A percentile compares a stretch with the other conserved stretches of the same genome.
Conservation (phyloP, 53 echinoderm and acorn worm species). For the Luidia sarsii region DNA sequence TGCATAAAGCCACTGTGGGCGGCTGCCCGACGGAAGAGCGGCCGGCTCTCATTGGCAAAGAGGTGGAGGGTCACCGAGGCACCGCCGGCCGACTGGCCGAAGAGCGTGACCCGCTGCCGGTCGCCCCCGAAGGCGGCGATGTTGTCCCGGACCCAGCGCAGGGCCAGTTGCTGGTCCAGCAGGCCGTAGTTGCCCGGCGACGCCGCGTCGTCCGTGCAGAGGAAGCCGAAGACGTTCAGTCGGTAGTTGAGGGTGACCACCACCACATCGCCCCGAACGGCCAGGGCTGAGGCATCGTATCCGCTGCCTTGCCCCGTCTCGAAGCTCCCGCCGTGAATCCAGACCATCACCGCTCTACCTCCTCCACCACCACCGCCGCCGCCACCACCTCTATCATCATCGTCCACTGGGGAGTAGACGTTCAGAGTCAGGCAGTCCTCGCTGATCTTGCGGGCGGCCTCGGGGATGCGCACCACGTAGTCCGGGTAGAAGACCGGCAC, state of each 20-base stretch:
- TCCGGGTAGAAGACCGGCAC: slow-evolving; percentile 57
- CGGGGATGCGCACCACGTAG: slow-evolving; percentile 53
- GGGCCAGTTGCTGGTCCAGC: slow-evolving; percentile 60
- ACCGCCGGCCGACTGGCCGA: slow-evolving; percentile 61
- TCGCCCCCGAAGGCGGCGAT: slow-evolving; percentile 61
- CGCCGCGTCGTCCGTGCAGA: slow-evolving; percentile 67
- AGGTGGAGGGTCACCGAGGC: slow-evolving; percentile 59
- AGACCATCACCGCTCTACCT: slow-evolving; percentile 86
- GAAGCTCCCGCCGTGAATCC: slow-evolving; percentile 94
- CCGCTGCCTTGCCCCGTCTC: slow-evolving; percentile 77
- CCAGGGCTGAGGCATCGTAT: slow-evolving; percentile 83
- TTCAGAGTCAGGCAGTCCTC: slow-evolving; percentile 67
- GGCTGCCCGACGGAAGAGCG: slow-evolving; percentile 49
- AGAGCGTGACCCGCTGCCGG: slow-evolving; percentile 54
- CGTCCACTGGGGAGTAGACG: slow-evolving; percentile 43
- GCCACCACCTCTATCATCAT: slow-evolving; percentile 41
- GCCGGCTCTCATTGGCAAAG: slow-evolving; percentile 42
- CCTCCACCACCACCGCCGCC: slow-evolving; percentile 41
- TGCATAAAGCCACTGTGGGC: slow-evolving; percentile 31
- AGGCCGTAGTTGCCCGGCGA: slow-evolving; percentile 67
- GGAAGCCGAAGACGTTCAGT: slow-evolving; percentile 79
- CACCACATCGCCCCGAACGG: slow-evolving; percentile 75
- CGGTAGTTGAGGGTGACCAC: slow-evolving; percentile 94
- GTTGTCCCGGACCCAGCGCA: slow-evolving; percentile 71
- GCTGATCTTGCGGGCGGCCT: slow-evolving; percentile 9